Evolutionary conservation across 2,113 vertebrate genomes (phyloP).

Genomic region (Solea solea): DNA sequence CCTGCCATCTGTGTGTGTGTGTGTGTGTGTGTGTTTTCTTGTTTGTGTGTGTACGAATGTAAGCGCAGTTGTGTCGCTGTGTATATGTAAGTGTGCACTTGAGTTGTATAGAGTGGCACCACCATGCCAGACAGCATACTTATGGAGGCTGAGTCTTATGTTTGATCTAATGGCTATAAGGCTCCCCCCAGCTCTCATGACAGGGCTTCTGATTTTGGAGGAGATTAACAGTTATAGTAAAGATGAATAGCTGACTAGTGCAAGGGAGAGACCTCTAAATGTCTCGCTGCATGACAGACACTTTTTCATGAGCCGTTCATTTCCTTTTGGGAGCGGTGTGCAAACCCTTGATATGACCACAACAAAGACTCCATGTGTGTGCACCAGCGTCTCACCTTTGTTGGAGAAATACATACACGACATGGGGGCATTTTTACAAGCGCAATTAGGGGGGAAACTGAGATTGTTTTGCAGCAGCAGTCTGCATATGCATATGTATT

Average conservation of each 20-base stretch:
- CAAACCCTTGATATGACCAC: constrained; percentile 69
- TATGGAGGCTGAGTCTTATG: constrained; percentile 66
- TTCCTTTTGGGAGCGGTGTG: constrained; percentile 63
- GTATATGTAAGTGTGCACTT: constrained; percentile 46
- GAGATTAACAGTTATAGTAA: constrained; percentile 67
- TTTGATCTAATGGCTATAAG: constrained; percentile 61
- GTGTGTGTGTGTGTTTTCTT: constrained; percentile 51
- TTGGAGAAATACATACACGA: constrained; percentile 62
- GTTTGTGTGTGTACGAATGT: constrained; percentile 37
- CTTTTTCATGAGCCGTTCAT: constrained; percentile 65
- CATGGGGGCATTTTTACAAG: constrained; percentile 76
- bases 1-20: constrained; percentile 77
- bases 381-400: constrained; percentile 65
- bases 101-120: constrained; percentile 71
- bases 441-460: constrained; percentile 62
- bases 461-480: constrained; percentile 56
- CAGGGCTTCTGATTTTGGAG: constrained; percentile 45
- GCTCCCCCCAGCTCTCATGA: constrained; percentile 34
- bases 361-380: constrained; percentile 69
- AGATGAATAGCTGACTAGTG: constrained; percentile 66
- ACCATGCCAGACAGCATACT: constrained; percentile 66
- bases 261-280: constrained; percentile 50
- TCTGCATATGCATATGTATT: constrained; percentile 48
- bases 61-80: constrained; percentile 48
- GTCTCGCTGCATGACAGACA: constrained; percentile 59